Base-by-base conservation (phyloP, 2,888 invertebrate species). In the Scaptomyza parva region DNA sequence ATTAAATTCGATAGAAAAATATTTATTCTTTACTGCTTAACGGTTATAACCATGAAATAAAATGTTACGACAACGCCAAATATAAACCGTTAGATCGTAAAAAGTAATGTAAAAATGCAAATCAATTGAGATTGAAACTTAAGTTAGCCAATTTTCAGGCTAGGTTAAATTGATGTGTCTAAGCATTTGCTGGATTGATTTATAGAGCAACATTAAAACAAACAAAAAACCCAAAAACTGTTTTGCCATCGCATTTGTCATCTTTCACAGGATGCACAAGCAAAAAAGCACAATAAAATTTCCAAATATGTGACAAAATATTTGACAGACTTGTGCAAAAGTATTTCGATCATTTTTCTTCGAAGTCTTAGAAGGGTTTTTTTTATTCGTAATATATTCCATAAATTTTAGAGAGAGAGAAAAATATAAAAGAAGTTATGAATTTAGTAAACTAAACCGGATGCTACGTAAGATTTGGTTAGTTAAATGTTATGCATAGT, bases 401-500 rank as follows among this genome's bases (percentile, higher is more conserved):
- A 24, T 20, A 54, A 26, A 48, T 50, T 28, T 45, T n/a, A n/a
- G n/a, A n/a, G 30, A 51, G 2, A 30, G 2, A 30, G 9, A 20
- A 4, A 57, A 57, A 12, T 9, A 7, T 4, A 30, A 12, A 12
- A 24, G n/a, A 33, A 37, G 17, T 37, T 33, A 40, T 48, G 39
- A 43, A 14, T 18, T 9, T 14, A 28, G 2, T n/a, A 41, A 41
- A 11, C 22, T 54, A 9, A 64, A 39, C 52, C 71, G 44, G 54
- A 60, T 45, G 63, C 44, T 28, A 14, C 9, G 5, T 33, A 40
- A 45, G 18, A 7, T 35, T 35, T 12, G 14, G 60, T 37, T 48
- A 43, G 44, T 14, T 58, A 45, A 64, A 68, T 74, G 48, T 41
- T 78, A 82, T 79, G 67, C 63, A 64, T 59, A 68, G 65, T 78